These are phyloP conservation scores for Atta colombica DNA, from an alignment of 1,140 invertebrate genomes.

Conservation along the genomic window DNA sequence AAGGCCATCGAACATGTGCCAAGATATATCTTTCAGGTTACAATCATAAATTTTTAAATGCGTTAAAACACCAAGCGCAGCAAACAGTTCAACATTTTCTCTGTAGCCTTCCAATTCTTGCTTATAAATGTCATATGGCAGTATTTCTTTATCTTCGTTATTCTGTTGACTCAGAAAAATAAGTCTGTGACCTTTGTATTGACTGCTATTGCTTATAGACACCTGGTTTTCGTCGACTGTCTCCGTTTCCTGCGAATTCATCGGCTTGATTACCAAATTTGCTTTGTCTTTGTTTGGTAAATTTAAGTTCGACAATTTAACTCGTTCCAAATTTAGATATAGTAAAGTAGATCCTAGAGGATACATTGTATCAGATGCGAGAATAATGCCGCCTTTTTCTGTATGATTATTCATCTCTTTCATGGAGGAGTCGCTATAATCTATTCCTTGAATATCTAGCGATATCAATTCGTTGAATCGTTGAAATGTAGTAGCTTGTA, in stretches of 20 bases:
- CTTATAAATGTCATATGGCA: slow-evolving; percentile 90
- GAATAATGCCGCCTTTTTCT: slow-evolving; percentile 76
- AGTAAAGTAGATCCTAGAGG: slow-evolving; percentile 79
- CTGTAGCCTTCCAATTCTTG: slow-evolving; percentile 86
- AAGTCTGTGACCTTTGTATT: slow-evolving; percentile 80
- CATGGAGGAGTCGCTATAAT: slow-evolving; percentile 68
- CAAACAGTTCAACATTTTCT: slow-evolving; percentile 85
- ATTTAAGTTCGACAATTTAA: slow-evolving; percentile 79
- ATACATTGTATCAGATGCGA: slow-evolving; percentile 80
- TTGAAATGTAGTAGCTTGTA: slow-evolving; percentile 86
- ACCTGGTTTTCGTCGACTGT: slow-evolving; percentile 69
- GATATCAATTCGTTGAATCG: slow-evolving; percentile 87
- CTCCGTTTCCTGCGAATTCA: slow-evolving; percentile 80
- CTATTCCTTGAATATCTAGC: slow-evolving; percentile 88
- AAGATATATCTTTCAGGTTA: slow-evolving; percentile 88
- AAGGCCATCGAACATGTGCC: slow-evolving; percentile 91
- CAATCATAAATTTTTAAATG: slow-evolving; percentile 88
- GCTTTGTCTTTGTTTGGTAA: slow-evolving; percentile 78
- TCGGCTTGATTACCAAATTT: slow-evolving; percentile 81
- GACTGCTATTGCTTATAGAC: slow-evolving; percentile 52
- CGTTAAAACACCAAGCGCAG: slow-evolving; percentile 87
- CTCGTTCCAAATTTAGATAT: slow-evolving; percentile 82
- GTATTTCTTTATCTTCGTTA: slow-evolving; percentile 86
- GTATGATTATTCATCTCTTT: slow-evolving; percentile 53
- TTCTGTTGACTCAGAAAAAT: slow-evolving; percentile 83